These are phyloP conservation scores for Malacoctenus gilli DNA, from an alignment of 2,797 vertebrate genomes.

Conservation along the genomic window DNA sequence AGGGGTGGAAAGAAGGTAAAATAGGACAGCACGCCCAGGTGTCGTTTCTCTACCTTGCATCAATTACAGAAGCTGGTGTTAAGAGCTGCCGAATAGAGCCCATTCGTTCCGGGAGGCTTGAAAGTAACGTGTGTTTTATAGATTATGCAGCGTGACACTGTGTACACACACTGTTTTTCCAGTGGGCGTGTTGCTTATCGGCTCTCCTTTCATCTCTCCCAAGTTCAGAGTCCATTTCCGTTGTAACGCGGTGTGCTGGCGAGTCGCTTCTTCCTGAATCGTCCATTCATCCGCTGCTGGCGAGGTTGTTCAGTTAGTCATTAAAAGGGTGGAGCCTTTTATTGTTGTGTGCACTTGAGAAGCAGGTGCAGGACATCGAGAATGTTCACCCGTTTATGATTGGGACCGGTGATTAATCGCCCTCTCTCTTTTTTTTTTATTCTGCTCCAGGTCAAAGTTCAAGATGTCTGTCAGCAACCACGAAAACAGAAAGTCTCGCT, in stretches of 20 bases:
- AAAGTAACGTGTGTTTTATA: constrained; percentile 20
- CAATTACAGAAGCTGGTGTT: constrained; percentile 21
- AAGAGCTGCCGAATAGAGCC: constrained; percentile 8
- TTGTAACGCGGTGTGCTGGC: constrained; percentile 7
- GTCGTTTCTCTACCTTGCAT: constrained; percentile 27
- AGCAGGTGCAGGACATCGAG: not conserved
- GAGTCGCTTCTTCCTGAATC: constrained; percentile 20
- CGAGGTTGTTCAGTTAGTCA: constrained; percentile 33
- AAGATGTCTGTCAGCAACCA: constrained; percentile 88
- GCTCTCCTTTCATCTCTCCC: constrained; percentile 60
- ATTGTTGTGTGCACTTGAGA: constrained; percentile 26
- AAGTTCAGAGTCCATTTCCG: constrained; percentile 70
- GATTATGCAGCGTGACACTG: constrained; percentile 14
- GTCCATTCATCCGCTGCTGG: constrained; percentile 27
- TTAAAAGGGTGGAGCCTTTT: constrained; percentile 35
- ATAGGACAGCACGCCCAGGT: constrained; percentile 51
- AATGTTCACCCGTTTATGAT: too few species aligned
- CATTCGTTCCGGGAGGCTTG: constrained; percentile 15
- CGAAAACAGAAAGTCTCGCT: constrained; percentile 88
- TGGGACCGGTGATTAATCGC: too few species aligned
- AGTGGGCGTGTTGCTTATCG: constrained; percentile 44
- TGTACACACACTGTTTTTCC: constrained; percentile 13
- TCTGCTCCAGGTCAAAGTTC: constrained; percentile 44
- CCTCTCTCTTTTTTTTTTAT: constrained; percentile 1
- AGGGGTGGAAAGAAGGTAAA: constrained; percentile 52